phyloP scores from a whole-genome alignment of 2,797 vertebrate genomes.

The Urophycis tenuis region DNA sequence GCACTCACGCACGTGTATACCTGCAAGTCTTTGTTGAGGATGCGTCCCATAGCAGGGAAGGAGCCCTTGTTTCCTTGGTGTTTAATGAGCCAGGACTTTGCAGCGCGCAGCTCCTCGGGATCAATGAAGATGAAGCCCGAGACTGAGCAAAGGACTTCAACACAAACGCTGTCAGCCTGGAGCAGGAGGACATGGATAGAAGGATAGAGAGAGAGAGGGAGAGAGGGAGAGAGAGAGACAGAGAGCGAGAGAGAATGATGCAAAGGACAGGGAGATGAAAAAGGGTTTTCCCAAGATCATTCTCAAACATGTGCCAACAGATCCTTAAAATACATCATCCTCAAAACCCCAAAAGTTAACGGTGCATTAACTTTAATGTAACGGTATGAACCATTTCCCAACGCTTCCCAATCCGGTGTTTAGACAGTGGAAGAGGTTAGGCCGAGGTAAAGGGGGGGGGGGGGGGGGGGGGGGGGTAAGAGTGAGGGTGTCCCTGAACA shows the following conservation, averaged over 20 bases:
- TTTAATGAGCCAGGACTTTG: slow-evolving; percentile 87
- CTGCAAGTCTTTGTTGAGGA: slow-evolving; percentile 94
- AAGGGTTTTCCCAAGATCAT: slow-evolving; percentile 15
- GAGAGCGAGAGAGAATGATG: not conserved
- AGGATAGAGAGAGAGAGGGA: slow-evolving; percentile 14
- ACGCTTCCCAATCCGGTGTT: slow-evolving; percentile 33
- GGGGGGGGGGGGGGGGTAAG: too few relatives aligned
- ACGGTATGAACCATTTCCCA: slow-evolving; percentile 35
- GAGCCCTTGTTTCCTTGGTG: slow-evolving; percentile 85
- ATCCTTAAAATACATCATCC: slow-evolving; percentile 33
- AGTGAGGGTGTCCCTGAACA: not conserved
- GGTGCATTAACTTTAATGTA: slow-evolving; percentile 2
- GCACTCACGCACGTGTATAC: slow-evolving; percentile 50
- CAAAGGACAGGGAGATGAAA: not conserved
- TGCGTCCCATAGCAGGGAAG: slow-evolving; percentile 87
- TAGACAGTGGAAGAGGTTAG: slow-evolving; percentile 22
- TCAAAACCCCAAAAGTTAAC: slow-evolving; percentile 24
- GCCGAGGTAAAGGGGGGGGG: not conserved
- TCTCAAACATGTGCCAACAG: slow-evolving; percentile 38
- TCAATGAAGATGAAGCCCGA: slow-evolving; percentile 89
- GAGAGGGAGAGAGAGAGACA: not conserved
- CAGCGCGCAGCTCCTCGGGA: slow-evolving; percentile 77
- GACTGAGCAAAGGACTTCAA: slow-evolving; percentile 93
- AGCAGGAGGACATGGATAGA: not conserved
- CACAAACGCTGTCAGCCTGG: slow-evolving; percentile 91